Base-by-base conservation (phyloP, 2,888 invertebrate genomes). In the Lymantria monacha region DNA sequence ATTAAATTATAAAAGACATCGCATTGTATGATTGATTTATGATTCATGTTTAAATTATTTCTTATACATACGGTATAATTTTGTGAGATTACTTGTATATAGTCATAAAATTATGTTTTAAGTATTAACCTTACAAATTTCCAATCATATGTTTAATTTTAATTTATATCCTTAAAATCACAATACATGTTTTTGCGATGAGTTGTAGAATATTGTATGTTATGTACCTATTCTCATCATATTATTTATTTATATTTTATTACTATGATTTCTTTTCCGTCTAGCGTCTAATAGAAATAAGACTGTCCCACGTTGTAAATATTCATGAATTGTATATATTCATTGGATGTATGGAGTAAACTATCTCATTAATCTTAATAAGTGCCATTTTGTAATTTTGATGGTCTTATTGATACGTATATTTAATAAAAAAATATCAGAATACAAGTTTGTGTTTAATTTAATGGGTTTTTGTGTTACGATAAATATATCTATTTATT, bases 281-380 rank as follows among this genome's bases (percentile, higher is more conserved):
- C 37, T 56, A 57, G 56, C 57, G 60, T 58, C 50, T 64, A 60
- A 57, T 65, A 66, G 51, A 59, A 51, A 58, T 69, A 70, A 71
- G 68, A 63, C 60, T 70, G 60, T 53, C 55, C 45, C 37, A 48
- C 7, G 12, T 55, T 50, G 46, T 55, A 48, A 43, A 53, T 53
- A 55, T 58, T 47, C 53, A 48, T 49, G 56, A 51, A 57, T 14
- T 41, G 41, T 41, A 41, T 14, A 41, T 41, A 41, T n/a, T 51
- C 55, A 64, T 58, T 46, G 45, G 51, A 63, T 59, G 59, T 57
- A 53, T 62, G 62, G 47, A 46, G 38, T 49, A 52, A 55, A 49
- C 51, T 50, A 54, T 46, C 42, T 41, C 51, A 38, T 55, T 55
- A 46, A 48, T 61, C 46, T 59, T 3, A 49, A 49, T 40, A 54